These are phyloP conservation scores for Brachionus rubens DNA, from an alignment of 1,140 invertebrate genomes.

Conservation along the genomic window DNA sequence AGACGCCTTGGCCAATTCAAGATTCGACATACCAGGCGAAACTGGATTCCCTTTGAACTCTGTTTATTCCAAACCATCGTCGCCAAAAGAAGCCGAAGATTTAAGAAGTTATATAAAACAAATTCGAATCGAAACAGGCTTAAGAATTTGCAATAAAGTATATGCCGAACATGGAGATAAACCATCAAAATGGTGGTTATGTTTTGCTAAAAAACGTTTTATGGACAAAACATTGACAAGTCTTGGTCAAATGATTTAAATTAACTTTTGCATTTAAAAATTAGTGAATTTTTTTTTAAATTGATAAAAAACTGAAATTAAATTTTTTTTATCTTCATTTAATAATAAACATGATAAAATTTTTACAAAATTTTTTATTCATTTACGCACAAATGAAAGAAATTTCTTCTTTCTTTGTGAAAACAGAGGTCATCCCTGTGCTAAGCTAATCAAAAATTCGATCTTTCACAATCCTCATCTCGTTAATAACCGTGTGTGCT, in stretches of 20 bases:
- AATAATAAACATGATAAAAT: not conserved
- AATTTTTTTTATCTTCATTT: not conserved
- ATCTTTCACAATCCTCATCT: too few species aligned
- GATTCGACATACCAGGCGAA: constrained; percentile 95
- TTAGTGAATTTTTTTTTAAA: not conserved
- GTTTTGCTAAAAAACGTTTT: constrained; percentile 97
- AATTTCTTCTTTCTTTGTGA: too few species aligned
- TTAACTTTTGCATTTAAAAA: not conserved
- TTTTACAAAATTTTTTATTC: too few species aligned
- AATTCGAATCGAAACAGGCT: constrained; percentile 87
- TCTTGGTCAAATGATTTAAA: constrained; percentile 44
- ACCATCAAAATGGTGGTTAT: constrained; percentile 97
- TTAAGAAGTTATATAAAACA: constrained; percentile 91
- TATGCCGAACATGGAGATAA: constrained; percentile 84
- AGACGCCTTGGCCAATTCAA: constrained; percentile 87
- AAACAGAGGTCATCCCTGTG: too few species aligned
- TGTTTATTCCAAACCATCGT: constrained; percentile 82
- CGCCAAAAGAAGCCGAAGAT: constrained; percentile 67
- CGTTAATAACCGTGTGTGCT: too few species aligned
- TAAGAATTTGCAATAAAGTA: constrained; percentile 83
- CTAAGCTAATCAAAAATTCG: too few species aligned
- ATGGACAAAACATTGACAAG: constrained; percentile 70
- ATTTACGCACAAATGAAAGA: too few species aligned
- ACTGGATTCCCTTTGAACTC: constrained; percentile 92
- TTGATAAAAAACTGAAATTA: not conserved